Evolutionary conservation across 2,888 invertebrate species (phyloP), one percentile per base, ranked within the genome.

Genomic region (Gymnoscelis rufifasciata): DNA sequence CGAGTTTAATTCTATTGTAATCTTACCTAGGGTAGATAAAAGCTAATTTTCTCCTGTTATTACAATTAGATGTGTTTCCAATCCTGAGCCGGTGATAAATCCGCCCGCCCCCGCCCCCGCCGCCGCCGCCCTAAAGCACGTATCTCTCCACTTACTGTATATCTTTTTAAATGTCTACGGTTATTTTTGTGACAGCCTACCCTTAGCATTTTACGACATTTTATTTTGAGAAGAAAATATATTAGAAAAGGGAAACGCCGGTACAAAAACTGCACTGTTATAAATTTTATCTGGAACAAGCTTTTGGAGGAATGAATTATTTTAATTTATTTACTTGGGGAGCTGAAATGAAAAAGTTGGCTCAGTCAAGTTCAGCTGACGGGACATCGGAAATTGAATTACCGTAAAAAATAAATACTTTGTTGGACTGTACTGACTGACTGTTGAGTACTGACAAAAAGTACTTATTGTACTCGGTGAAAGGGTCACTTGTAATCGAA

Each of bases 161-260:
- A 77, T 83, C 82, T 80, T 76, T 81, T 82, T 80, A 78, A 83
- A 83, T 74, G 75, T 71, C 74, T 70, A 71, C 68, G 67, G 78
- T 74, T 81, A 83, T 83, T 83, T 82, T 83, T 83, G 71, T 83
- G 84, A 83, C 84, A 83, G 76, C 72, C 68, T 51, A 52, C 72
- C 69, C 67, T 61, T 62, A 65, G 64, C 68, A 66, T 71, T 66
- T 69, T 66, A 64, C 66, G 65, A 66, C 60, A 64, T 64, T 73
- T 72, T 67, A 69, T 69, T 63, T 58, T 56, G 56, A 58, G 48
- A 57, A 41, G 51, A 54, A 57, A 60, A 59, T 53, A 52, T 48
- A 51, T 57, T 51, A 52, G 48, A 43, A 29, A 35, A 43, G 50
- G 52, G 47, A 43, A 43, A 12, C 38, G 15, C 41, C 38, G 49